Evolutionary conservation across 2,888 invertebrate species (phyloP).

Genomic region (Hanleya hanleyi): DNA sequence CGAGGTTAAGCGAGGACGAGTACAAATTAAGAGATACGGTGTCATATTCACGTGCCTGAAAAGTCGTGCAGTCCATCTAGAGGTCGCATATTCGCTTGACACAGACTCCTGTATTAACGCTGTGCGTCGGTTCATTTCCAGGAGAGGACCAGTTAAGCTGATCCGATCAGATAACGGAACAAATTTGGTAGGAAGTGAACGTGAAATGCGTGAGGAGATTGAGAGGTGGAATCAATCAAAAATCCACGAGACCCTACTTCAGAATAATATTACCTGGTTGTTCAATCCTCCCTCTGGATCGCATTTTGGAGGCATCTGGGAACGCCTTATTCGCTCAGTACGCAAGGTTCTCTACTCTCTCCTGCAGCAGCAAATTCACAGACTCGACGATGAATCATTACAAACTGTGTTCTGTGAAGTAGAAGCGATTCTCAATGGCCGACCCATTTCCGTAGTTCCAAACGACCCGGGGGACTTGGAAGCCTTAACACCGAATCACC

Average conservation of each 20-base stretch:
- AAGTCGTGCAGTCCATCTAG: constrained; percentile 27
- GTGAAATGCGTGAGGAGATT: too few species aligned
- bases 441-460: constrained; percentile 30
- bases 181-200: too few species aligned
- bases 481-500: constrained; percentile 33
- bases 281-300: constrained; percentile 35
- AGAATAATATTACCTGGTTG: constrained; percentile 26
- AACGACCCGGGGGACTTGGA: constrained; percentile 19
- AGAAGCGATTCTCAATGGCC: constrained; percentile 29
- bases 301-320: constrained; percentile 38
- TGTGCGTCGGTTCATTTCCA: constrained; percentile 19
- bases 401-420: constrained; percentile 32
- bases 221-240: too few species aligned
- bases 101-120: constrained; percentile 28
- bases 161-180: constrained; percentile 37
- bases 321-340: constrained; percentile 32
- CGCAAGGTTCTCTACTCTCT: constrained; percentile 22
- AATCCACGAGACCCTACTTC: constrained; percentile 11
- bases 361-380: constrained; percentile 14
- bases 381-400: constrained; percentile 31
- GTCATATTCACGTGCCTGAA: constrained; percentile 31
- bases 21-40: constrained; percentile 31
- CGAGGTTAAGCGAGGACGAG: too few species aligned
- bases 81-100: constrained; percentile 20
- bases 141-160: constrained; percentile 9